phyloP scores from a whole-genome alignment of 2,113 vertebrate genomes.

The Pedetes capensis region DNA sequence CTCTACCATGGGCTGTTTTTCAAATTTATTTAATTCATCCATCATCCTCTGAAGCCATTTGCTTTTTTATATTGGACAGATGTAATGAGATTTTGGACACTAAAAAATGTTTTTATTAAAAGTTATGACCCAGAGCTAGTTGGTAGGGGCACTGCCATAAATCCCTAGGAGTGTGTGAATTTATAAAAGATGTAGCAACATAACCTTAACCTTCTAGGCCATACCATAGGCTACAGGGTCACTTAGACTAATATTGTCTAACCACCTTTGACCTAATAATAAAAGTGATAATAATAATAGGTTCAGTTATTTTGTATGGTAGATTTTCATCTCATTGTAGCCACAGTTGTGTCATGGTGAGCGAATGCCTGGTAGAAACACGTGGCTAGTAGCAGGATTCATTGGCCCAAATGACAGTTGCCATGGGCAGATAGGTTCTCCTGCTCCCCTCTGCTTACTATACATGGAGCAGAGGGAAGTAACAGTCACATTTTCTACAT shows the following conservation, averaged over 20 bases:
- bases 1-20: slow-evolving; percentile 72
- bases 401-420: not conserved
- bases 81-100: slow-evolving; percentile 81
- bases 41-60: slow-evolving; percentile 78
- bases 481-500: not conserved
- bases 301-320: not conserved
- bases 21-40: slow-evolving; percentile 81
- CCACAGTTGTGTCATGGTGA: not conserved
- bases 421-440: accelerated
- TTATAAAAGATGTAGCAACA: slow-evolving; percentile 64
- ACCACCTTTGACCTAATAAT: slow-evolving; percentile 19
- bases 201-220: slow-evolving; percentile 68
- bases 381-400: not conserved
- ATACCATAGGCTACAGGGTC: slow-evolving; percentile 47
- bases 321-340: not conserved
- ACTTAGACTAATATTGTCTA: slow-evolving; percentile 20
- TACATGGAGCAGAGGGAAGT: not conserved
- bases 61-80: slow-evolving; percentile 79
- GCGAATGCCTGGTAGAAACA: not conserved
- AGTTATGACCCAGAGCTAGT: slow-evolving; percentile 80
- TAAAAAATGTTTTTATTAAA: slow-evolving; percentile 82
- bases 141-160: slow-evolving; percentile 72
- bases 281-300: not conserved
- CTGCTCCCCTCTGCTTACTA: not conserved
- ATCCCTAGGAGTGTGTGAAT: slow-evolving; percentile 68